phyloP scores from a whole-genome alignment of 2,797 vertebrate genomes.

The Coilia nasus region DNA sequence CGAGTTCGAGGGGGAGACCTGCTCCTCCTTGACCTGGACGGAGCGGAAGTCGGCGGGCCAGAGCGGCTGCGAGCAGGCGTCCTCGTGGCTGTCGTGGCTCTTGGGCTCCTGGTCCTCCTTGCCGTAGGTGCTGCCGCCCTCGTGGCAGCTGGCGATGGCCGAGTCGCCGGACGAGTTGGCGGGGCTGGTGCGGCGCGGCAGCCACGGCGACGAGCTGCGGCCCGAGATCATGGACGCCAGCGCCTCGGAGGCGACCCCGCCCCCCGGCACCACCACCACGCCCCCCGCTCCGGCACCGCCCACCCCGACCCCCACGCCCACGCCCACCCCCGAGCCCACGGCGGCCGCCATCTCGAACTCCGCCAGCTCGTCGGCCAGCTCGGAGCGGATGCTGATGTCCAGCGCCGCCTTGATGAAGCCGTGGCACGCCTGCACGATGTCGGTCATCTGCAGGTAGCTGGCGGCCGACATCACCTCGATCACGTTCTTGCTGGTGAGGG shows the following conservation, averaged over 20 bases:
- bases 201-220: conserved; percentile 94
- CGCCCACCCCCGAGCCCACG: conserved; percentile 75
- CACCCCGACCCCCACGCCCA: conserved; percentile 51
- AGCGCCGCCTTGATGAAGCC: conserved; percentile 96
- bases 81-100: conserved; percentile 83
- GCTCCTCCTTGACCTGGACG: conserved; percentile 93
- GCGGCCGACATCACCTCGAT: conserved; percentile 98
- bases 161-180: conserved; percentile 97
- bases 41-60: conserved; percentile 90
- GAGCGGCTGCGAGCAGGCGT: conserved; percentile 82
- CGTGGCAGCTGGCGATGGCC: conserved; percentile 95
- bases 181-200: conserved; percentile 88
- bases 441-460: conserved; percentile 98
- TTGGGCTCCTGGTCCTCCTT: conserved; percentile 95
- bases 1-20: conserved; percentile 82
- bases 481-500: conserved; percentile 95
- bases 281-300: conserved; percentile 52
- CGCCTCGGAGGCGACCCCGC: conserved; percentile 80
- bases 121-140: conserved; percentile 89
- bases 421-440: conserved; percentile 97
- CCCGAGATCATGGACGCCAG: conserved; percentile 92
- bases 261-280: conserved; percentile 50
- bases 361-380: conserved; percentile 87
- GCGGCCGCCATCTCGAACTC: conserved; percentile 89
- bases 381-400: conserved; percentile 97